phyloP scores from a whole-genome alignment of 2,797 vertebrate species.

The Sebastes minor region DNA sequence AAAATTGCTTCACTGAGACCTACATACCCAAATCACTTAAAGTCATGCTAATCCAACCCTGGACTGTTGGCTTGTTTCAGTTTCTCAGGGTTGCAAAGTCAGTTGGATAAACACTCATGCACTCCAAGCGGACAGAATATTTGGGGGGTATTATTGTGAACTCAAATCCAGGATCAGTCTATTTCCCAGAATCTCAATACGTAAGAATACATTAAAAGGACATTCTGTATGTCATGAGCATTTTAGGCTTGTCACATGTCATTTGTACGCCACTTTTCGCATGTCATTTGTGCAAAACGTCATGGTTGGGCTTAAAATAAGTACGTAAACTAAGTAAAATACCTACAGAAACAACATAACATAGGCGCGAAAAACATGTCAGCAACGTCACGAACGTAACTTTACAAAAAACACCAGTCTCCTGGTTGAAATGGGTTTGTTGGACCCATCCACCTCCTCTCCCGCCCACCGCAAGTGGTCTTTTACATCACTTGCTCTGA shows the following conservation, averaged over 20 bases:
- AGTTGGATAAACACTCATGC: neutral
- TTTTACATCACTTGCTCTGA: too few relatives aligned
- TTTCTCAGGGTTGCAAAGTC: neutral
- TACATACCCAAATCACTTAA: constrained; percentile 17
- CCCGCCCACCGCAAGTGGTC: too few relatives aligned
- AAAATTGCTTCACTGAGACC: constrained; percentile 6
- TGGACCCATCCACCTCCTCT: too few relatives aligned
- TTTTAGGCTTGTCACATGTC: neutral
- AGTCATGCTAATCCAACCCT: constrained; percentile 7
- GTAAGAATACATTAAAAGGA: neutral
- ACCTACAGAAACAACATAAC: too few relatives aligned
- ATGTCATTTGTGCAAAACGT: too few relatives aligned
- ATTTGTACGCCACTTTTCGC: too few relatives aligned
- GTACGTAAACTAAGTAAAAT: too few relatives aligned
- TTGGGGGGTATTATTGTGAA: neutral
- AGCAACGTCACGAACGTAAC: too few relatives aligned
- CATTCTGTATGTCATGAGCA: neutral
- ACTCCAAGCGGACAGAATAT: neutral
- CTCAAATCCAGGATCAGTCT: neutral
- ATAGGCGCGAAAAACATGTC: too few relatives aligned
- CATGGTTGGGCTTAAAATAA: too few relatives aligned
- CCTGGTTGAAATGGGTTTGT: too few relatives aligned
- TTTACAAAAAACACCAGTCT: too few relatives aligned
- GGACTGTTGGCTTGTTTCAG: neutral
- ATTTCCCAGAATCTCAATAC: neutral